Percentiles rank a stretch among this genome's conserved stretches.
Conservation (phyloP, 2,888 invertebrate species). For the Aleiodes alternator region DNA sequence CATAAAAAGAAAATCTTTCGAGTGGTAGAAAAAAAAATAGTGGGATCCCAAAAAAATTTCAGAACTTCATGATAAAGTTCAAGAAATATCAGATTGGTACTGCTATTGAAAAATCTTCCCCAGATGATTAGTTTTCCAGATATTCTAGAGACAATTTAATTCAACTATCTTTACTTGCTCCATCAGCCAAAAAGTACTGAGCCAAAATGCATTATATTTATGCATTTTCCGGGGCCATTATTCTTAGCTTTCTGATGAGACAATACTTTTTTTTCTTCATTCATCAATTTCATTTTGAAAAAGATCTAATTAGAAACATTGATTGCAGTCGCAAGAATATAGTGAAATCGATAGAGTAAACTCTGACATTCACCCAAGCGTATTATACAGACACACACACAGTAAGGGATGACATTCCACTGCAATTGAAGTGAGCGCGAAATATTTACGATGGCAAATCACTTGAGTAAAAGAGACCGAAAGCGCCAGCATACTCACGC, state of each 20-base stretch:
- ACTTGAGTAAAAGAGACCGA: conserved; percentile 3
- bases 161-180: too few species aligned
- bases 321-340: background rate
- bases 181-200: too few species aligned
- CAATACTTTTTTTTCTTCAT: too few species aligned
- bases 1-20: too few species aligned
- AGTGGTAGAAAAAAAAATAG: too few species aligned
- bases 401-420: conserved; percentile 29
- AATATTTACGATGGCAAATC: conserved; percentile 30
- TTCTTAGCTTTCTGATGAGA: too few species aligned
- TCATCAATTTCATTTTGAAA: too few species aligned
- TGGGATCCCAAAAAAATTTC: background rate
- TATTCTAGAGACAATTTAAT: too few species aligned
- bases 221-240: too few species aligned
- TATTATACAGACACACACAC: background rate
- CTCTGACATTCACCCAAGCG: conserved; percentile 10
- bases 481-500: background rate
- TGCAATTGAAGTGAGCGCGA: conserved; percentile 20
- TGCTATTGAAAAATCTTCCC: too few species aligned
- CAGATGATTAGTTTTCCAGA: too few species aligned
- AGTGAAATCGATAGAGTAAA: background rate
- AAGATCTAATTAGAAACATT: background rate
- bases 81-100: background rate
- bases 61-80: background rate
- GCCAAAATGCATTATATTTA: too few species aligned